Evolutionary conservation across 2,888 invertebrate species (phyloP).

Genomic region (Scrobipalpa atriplicella): DNA sequence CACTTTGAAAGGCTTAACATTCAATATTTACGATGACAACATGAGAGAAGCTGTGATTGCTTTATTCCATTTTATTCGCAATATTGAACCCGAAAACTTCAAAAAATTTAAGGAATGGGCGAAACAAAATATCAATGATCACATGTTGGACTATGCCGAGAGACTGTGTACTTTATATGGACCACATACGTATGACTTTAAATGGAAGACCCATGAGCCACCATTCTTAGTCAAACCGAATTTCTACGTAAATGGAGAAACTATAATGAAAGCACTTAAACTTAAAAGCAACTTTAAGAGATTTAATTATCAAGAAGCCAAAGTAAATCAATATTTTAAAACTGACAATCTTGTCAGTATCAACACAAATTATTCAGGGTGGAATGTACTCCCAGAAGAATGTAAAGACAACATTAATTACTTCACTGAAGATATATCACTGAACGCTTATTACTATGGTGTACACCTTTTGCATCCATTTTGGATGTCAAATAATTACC

Average conservation of each 20-base stretch:
- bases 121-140: conserved; percentile 69
- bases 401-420: conserved; percentile 81
- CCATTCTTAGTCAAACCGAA: conserved; percentile 76
- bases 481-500: conserved; percentile 80
- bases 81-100: conserved; percentile 59
- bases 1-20: conserved; percentile 64
- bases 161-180: conserved; percentile 63
- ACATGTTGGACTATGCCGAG: conserved; percentile 74
- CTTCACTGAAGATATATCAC: conserved; percentile 84
- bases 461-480: conserved; percentile 81
- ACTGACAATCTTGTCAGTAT: conserved; percentile 52
- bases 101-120: conserved; percentile 65
- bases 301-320: conserved; percentile 46
- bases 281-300: conserved; percentile 51
- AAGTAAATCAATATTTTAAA: conserved; percentile 52
- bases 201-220: conserved; percentile 52
- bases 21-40: conserved; percentile 74
- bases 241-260: conserved; percentile 67
- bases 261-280: conserved; percentile 64
- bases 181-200: conserved; percentile 35
- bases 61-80: conserved; percentile 70
- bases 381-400: conserved; percentile 73
- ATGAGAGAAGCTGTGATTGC: conserved; percentile 72
- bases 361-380: conserved; percentile 74
- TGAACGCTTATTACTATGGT: conserved; percentile 83